A percentile compares a stretch with the other conserved stretches of the same genome.
phyloP scores from a whole-genome alignment of 1,140 invertebrate species.

The Sinella curviseta region DNA sequence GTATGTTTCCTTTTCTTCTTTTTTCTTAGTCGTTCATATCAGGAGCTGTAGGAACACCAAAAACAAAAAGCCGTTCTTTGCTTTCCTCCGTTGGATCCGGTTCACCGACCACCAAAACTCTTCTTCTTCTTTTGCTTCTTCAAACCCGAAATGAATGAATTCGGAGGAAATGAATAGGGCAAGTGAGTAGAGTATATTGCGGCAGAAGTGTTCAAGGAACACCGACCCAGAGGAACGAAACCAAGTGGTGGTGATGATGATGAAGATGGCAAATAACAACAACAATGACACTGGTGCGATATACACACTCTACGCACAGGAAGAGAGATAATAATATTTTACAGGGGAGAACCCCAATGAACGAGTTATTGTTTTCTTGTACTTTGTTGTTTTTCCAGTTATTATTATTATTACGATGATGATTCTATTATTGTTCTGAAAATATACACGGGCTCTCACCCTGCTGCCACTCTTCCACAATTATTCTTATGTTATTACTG shows the following conservation, averaged over 20 bases:
- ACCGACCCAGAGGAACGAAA: no score
- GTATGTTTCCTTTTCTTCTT: no score
- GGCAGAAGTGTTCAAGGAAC: no score
- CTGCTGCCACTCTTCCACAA: no score
- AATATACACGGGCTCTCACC: no score
- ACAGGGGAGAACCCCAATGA: not conserved
- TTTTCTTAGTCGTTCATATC: no score
- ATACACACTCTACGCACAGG: not conserved
- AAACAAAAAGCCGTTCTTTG: slow-evolving; percentile 9
- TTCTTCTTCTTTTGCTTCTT: no score
- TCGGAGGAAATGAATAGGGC: not conserved
- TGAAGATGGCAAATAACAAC: not conserved
- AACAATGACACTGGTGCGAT: not conserved
- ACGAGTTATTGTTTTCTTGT: not conserved
- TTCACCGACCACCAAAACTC: not conserved
- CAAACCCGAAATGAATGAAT: not conserved
- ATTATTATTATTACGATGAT: no score
- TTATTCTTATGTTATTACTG: no score
- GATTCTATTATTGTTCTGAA: no score
- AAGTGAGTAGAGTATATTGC: no score
- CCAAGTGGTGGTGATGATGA: not conserved
- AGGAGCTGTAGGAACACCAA: not conserved
- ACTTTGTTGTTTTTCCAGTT: not conserved
- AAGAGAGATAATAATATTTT: not conserved
- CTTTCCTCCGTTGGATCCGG: slow-evolving; percentile 3